phyloP scores from a whole-genome alignment of 53 echinoderm and acorn worm genomes.

The Crossaster papposus region DNA sequence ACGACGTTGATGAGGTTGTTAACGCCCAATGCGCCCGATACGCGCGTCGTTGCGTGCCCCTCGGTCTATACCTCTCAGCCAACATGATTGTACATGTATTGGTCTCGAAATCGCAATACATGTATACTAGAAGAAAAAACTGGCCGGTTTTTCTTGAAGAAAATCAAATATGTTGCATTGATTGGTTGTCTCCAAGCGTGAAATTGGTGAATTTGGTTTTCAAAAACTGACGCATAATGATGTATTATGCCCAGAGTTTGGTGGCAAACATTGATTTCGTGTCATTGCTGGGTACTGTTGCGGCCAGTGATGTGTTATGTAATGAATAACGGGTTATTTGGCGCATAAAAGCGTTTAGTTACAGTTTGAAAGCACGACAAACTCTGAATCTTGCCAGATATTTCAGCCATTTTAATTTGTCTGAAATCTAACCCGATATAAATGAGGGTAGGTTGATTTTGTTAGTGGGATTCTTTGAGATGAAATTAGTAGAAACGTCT shows the following conservation, averaged over 20 bases:
- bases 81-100: neutral
- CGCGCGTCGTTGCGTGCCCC: neutral
- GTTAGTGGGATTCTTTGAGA: too few species aligned
- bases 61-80: neutral
- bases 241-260: slow-evolving; percentile 14
- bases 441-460: too few species aligned
- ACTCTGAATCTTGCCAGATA: too few species aligned
- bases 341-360: too few species aligned
- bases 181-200: slow-evolving; percentile 32
- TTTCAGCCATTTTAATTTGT: too few species aligned
- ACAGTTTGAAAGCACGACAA: too few species aligned
- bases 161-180: slow-evolving; percentile 33
- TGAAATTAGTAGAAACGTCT: too few species aligned
- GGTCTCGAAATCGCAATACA: neutral
- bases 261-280: neutral
- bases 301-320: neutral
- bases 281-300: neutral
- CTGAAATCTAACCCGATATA: too few species aligned
- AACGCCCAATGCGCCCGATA: neutral
- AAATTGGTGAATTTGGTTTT: slow-evolving; percentile 38
- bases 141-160: neutral
- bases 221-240: slow-evolving; percentile 32
- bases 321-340: neutral
- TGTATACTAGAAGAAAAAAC: neutral
- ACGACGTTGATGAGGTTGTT: neutral